phyloP scores from a whole-genome alignment of 2,113 vertebrate genomes.

The Alosa alosa region DNA sequence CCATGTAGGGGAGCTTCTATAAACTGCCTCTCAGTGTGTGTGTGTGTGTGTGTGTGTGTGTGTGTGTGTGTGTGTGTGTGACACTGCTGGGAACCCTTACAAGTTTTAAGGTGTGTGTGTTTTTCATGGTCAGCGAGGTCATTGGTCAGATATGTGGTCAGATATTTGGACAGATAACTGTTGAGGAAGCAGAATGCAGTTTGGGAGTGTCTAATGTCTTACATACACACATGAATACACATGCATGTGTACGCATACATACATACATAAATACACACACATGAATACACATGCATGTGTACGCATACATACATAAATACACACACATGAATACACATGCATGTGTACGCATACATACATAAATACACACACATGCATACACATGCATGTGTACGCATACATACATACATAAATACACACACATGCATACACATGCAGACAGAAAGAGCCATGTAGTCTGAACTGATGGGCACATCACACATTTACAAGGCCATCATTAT shows the following conservation, averaged over 20 bases:
- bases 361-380: background rate
- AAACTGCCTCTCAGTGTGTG: constrained; percentile 65
- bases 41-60: constrained; percentile 15
- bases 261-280: background rate
- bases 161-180: constrained; percentile 2
- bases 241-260: background rate
- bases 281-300: background rate
- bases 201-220: background rate
- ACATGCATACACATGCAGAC: background rate
- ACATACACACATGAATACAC: background rate
- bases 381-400: background rate
- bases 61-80: background rate
- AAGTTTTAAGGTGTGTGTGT: background rate
- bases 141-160: background rate
- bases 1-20: constrained; percentile 82
- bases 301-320: background rate
- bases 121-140: constrained; percentile 3
- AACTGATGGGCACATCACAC: background rate
- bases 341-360: background rate
- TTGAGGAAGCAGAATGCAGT: constrained; percentile 6
- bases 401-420: background rate
- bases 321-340: background rate
- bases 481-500: too few species aligned
- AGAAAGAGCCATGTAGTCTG: background rate
- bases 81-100: background rate